Conservation (phyloP, 1,140 invertebrate species). For the Drosophila gunungcola region DNA sequence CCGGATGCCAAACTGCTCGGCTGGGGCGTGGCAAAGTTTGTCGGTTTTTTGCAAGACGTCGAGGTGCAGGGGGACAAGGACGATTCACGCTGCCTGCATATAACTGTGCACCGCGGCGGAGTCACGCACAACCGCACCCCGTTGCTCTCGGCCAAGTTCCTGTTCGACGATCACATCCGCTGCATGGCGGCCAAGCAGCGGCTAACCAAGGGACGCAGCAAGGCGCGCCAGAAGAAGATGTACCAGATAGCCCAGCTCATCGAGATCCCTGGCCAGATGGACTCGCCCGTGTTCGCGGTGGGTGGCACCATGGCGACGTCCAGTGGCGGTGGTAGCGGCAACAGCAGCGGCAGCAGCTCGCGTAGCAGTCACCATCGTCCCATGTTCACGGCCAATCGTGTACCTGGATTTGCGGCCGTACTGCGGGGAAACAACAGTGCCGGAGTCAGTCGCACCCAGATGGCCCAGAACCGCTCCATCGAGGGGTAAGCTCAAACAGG, state of each 20-base stretch:
- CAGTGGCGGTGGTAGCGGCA: constrained; percentile 57
- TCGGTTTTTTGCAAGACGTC: constrained; percentile 93
- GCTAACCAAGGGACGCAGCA: constrained; percentile 94
- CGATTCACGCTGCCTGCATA: constrained; percentile 97
- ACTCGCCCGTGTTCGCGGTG: constrained; percentile 85
- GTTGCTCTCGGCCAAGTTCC: constrained; percentile 95
- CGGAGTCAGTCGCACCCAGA: constrained; percentile 77
- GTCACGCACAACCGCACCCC: constrained; percentile 89
- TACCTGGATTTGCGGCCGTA: constrained; percentile 89
- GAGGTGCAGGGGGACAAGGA: constrained; percentile 96
- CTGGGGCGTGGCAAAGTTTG: constrained; percentile 98
- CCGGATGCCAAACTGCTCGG: constrained; percentile 96
- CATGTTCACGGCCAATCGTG: constrained; percentile 87
- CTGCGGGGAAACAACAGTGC: constrained; percentile 86
- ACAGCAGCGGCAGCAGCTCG: constrained; percentile 52
- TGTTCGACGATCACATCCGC: constrained; percentile 99
- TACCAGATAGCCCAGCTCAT: constrained; percentile 96
- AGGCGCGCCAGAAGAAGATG: constrained; percentile 98
- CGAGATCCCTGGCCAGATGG: constrained; percentile 90
- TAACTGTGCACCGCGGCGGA: constrained; percentile 94
- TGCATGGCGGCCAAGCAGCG: constrained; percentile 97
- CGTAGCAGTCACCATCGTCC: constrained; percentile 85
- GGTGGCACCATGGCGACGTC: constrained; percentile 72
- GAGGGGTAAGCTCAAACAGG: constrained; percentile 64
- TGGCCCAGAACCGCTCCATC: constrained; percentile 78